Conservation (phyloP, 1,140 invertebrate species). For the Nylanderia fulva region DNA sequence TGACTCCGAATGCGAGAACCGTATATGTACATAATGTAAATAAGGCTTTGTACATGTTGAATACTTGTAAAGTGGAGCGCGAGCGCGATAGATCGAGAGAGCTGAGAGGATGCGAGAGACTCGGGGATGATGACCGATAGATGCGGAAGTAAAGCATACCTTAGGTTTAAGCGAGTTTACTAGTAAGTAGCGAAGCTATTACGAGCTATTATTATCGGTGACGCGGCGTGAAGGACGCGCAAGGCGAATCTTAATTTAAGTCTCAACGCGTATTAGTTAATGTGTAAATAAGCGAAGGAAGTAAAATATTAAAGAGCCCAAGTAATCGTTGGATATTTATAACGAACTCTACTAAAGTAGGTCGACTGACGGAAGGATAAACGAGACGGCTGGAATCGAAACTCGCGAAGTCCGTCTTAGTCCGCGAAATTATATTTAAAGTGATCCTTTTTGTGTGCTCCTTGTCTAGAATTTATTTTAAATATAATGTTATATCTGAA, state of each 20-base stretch:
- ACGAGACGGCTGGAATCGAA: slow-evolving; percentile 37
- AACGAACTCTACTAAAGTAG: slow-evolving; percentile 80
- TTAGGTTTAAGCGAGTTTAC: slow-evolving; percentile 78
- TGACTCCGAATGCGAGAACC: slow-evolving; percentile 54
- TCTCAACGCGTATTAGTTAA: slow-evolving; percentile 83
- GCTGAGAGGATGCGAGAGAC: slow-evolving; percentile 60
- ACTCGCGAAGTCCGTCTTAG: slow-evolving; percentile 18
- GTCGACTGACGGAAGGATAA: slow-evolving; percentile 63
- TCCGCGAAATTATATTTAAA: slow-evolving; percentile 34
- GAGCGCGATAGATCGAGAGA: slow-evolving; percentile 57
- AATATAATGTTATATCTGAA: slow-evolving; percentile 36
- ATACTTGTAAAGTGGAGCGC: slow-evolving; percentile 82
- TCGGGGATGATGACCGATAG: slow-evolving; percentile 59
- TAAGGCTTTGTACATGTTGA: slow-evolving; percentile 86
- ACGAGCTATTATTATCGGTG: slow-evolving; percentile 78
- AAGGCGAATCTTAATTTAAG: slow-evolving; percentile 81
- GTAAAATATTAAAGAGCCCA: slow-evolving; percentile 82
- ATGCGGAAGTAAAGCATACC: slow-evolving; percentile 75
- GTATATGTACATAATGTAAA: slow-evolving; percentile 85
- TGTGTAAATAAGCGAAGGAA: slow-evolving; percentile 85
- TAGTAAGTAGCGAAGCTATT: slow-evolving; percentile 79
- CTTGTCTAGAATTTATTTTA: slow-evolving; percentile 23
- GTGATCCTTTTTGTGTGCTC: neutral
- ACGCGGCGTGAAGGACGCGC: slow-evolving; percentile 71
- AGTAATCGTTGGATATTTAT: slow-evolving; percentile 84